Conservation (phyloP, 2,797 vertebrate genomes). For the Mus spretus region DNA sequence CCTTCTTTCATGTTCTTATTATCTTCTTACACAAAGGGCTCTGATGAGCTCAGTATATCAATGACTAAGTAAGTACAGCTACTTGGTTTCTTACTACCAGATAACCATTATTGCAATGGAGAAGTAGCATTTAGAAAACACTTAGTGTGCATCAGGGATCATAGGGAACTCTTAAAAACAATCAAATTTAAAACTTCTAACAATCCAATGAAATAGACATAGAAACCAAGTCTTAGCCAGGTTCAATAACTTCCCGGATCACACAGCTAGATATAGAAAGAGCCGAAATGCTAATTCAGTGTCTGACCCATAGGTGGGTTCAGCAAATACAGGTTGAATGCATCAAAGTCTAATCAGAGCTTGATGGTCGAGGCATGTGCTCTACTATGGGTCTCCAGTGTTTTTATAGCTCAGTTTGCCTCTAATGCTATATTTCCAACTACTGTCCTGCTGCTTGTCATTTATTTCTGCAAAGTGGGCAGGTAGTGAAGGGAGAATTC, state of each 20-base stretch:
- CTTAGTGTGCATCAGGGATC: background rate
- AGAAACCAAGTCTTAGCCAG: background rate
- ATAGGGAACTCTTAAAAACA: background rate
- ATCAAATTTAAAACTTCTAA: slow-evolving; percentile 25
- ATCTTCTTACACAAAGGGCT: background rate
- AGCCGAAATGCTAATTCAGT: background rate
- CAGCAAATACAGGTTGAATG: background rate
- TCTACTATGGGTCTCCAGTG: background rate
- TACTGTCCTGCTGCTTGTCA: background rate
- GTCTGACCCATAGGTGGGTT: background rate
- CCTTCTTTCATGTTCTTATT: background rate
- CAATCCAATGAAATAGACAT: background rate
- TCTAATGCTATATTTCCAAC: background rate
- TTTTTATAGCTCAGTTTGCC: background rate
- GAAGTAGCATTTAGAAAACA: slow-evolving; percentile 6
- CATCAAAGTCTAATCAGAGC: background rate
- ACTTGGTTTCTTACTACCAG: background rate
- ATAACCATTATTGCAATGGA: slow-evolving; percentile 4
- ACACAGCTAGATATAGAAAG: slow-evolving; percentile 21
- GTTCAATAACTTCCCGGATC: background rate
- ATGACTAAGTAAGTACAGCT: background rate
- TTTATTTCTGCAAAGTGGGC: background rate
- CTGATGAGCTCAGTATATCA: background rate
- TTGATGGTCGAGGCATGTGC: background rate
- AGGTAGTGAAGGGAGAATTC: slow-evolving; percentile 25